Percentiles rank a stretch among this genome's conserved stretches.
Conservation (phyloP, 2,797 vertebrate species). For the Acanthurus leucopareius region DNA sequence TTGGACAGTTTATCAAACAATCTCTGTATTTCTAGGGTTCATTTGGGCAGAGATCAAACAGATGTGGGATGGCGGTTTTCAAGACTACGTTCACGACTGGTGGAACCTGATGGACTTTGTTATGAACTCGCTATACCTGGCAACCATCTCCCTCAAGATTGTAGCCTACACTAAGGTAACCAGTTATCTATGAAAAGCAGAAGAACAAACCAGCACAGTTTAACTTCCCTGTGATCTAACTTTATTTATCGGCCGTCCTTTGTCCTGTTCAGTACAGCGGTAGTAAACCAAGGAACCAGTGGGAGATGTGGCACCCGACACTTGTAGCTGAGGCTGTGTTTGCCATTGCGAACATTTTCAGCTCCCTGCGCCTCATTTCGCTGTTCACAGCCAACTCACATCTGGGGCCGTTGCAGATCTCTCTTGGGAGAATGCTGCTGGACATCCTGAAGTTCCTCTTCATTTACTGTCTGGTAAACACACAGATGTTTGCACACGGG, state of each 20-base stretch:
- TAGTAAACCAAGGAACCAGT: conserved; percentile 87
- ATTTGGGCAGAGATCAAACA: conserved; percentile 99
- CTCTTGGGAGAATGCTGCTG: conserved; percentile 96
- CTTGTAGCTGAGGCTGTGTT: conserved; percentile 97
- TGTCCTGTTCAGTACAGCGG: conserved; percentile 89
- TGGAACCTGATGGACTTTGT: conserved; percentile 99
- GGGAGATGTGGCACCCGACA: conserved; percentile 99
- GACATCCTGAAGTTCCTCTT: conserved; percentile 99
- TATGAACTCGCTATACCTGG: conserved; percentile 98
- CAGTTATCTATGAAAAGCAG: neutral
- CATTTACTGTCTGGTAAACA: conserved; percentile 94
- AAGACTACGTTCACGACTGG: conserved; percentile 99
- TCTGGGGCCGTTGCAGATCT: conserved; percentile 97
- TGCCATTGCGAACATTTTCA: conserved; percentile 98
- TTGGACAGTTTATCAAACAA: neutral
- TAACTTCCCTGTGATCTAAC: conserved; percentile 1
- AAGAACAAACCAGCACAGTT: neutral
- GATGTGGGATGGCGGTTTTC: conserved; percentile 99
- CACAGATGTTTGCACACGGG: neutral
- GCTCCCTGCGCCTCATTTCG: conserved; percentile 97
- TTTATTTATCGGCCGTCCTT: neutral
- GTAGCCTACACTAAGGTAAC: conserved; percentile 95
- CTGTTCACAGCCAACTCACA: conserved; percentile 99
- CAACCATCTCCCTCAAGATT: conserved; percentile 98
- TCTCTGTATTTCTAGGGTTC: conserved; percentile 88